Base-by-base conservation (phyloP, 2,888 invertebrate species). In the Epirrhoe tristata region DNA sequence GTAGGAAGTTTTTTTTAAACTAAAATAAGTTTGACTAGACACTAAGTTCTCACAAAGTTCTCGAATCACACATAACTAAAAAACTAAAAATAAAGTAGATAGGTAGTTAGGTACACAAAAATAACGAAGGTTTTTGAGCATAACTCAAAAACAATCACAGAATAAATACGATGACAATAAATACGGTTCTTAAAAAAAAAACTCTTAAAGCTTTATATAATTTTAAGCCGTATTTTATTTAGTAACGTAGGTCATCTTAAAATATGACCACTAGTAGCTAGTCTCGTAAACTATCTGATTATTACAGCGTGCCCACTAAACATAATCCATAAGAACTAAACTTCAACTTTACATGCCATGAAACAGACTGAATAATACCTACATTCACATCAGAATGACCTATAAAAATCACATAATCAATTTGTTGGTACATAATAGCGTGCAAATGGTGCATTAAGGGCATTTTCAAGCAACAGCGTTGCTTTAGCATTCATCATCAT, bases 341-440 rank as follows among this genome's bases (percentile, higher is more conserved):
- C 69, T 71, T 64, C 70, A 68, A 74, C 71, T 70, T 77, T 71
- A 77, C 68, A 71, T 70, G 67, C 75, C 67, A 77, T 79, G 73
- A 81, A 81, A 77, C 66, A 65, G 71, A 71, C 73, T 75, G 66
- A 72, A 75, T 67, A 78, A 69, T 73, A 74, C 76, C 74, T 73
- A 78, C 77, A 76, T 75, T 79, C 75, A 80, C 73, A 76, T 69
- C 71, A 72, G 67, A 73, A 67, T 71, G 67, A 72, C 67, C 73
- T 76, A 76, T 75, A 77, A 79, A 79, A 75, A 77, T 73, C 68
- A 71, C 68, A 70, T 76, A 78, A 78, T 80, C 77, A 80, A 78
- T 80, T 75, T 75, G 75, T 76, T 77, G 77, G 67, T 73, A 72
- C 74, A 77, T 77, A 79, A 77, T 65, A 58, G 77, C 73, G 73